These are phyloP conservation scores for Xenentodon cancila DNA, from an alignment of 2,797 vertebrate species.

Conservation along the genomic window DNA sequence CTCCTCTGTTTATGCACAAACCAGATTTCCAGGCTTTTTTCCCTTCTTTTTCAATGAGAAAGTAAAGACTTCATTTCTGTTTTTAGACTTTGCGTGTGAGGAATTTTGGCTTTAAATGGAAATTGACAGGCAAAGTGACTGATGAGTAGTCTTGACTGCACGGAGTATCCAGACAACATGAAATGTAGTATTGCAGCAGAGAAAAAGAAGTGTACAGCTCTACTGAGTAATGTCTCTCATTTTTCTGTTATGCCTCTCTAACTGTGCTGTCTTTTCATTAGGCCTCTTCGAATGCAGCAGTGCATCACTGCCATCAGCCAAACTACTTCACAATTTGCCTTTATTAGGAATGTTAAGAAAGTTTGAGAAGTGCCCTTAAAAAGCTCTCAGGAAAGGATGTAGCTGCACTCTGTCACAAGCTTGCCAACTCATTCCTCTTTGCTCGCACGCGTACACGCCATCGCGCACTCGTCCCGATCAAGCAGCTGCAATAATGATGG, in stretches of 20 bases:
- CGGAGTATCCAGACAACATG: conserved; percentile 20
- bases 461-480: conserved; percentile 21
- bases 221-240: too few species aligned
- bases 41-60: conserved; percentile 22
- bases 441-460: conserved; percentile 3
- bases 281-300: not conserved
- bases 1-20: conserved; percentile 30
- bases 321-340: conserved; percentile 27
- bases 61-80: conserved; percentile 19
- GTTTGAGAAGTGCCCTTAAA: conserved; percentile 23
- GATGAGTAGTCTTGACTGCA: conserved; percentile 28
- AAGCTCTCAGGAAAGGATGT: conserved; percentile 23
- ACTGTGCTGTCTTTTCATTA: not conserved
- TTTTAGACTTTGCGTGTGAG: conserved; percentile 16
- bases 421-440: conserved; percentile 26
- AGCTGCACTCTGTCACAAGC: not conserved
- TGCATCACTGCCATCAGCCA: not conserved
- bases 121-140: conserved; percentile 29
- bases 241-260: conserved; percentile 2
- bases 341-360: conserved; percentile 19
- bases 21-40: conserved; percentile 19
- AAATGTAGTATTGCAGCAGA: conserved; percentile 6
- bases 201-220: too few species aligned
- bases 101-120: conserved; percentile 19
- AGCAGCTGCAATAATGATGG: conserved; percentile 53